Evolutionary conservation across 2,113 vertebrate genomes (phyloP).

Genomic region (Poecile atricapillus): DNA sequence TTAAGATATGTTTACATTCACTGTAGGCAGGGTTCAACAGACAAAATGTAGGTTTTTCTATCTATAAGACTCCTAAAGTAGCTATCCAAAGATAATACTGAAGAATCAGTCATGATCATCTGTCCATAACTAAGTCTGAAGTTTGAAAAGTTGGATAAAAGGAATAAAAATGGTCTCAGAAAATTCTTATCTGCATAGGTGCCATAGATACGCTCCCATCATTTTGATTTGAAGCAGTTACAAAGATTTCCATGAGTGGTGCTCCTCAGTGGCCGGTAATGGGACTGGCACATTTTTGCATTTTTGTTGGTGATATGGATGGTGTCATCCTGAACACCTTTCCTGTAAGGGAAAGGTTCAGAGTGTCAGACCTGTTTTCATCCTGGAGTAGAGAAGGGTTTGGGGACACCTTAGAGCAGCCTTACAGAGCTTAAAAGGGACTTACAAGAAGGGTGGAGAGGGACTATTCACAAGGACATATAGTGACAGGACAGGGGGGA

Average conservation of each 20-base stretch:
- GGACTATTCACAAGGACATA: background rate
- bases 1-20: background rate
- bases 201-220: background rate
- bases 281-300: background rate
- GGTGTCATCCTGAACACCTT: background rate
- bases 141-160: background rate
- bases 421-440: background rate
- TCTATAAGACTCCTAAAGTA: background rate
- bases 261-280: background rate
- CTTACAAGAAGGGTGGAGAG: background rate
- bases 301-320: background rate
- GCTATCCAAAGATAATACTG: background rate
- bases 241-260: background rate
- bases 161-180: background rate
- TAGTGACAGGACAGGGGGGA: background rate
- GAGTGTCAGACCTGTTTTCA: background rate
- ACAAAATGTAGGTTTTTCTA: background rate
- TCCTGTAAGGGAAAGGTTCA: background rate
- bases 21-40: background rate
- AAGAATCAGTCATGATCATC: background rate
- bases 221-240: background rate
- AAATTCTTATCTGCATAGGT: background rate
- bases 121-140: background rate
- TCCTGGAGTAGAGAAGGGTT: background rate
- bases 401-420: background rate